These are phyloP conservation scores for Megathymus violae DNA, from an alignment of 1,140 invertebrate species.

Conservation along the genomic window DNA sequence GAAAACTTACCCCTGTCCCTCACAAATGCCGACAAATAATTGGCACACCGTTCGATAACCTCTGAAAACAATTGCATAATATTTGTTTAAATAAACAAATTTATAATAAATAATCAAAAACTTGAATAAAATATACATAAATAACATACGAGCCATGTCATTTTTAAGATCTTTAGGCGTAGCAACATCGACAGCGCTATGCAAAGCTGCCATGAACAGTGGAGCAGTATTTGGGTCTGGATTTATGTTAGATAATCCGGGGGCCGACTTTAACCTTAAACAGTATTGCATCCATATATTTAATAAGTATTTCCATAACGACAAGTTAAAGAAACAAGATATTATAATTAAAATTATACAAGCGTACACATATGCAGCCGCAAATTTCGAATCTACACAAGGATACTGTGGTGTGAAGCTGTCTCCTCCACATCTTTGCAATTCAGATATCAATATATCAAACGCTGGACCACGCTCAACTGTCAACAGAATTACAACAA, in stretches of 20 bases:
- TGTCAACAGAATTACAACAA: conserved; percentile 36
- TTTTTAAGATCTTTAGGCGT: conserved; percentile 50
- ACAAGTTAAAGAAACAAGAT: conserved; percentile 1
- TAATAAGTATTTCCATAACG: background rate
- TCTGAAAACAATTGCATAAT: conserved; percentile 48
- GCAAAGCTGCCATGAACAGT: conserved; percentile 48
- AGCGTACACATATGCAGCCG: conserved; percentile 52
- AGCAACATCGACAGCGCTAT: conserved; percentile 51
- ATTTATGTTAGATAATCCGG: conserved; percentile 44
- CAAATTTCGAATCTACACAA: conserved; percentile 44
- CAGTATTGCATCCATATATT: conserved; percentile 3
- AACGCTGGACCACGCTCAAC: conserved; percentile 63
- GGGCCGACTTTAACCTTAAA: conserved; percentile 61
- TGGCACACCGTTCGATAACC: conserved; percentile 56
- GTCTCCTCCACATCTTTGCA: conserved; percentile 48
- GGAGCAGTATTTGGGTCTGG: conserved; percentile 50
- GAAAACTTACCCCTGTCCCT: conserved; percentile 58
- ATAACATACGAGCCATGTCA: conserved; percentile 57
- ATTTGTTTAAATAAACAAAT: no score
- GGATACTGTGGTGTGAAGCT: conserved; percentile 50
- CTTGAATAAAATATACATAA: conserved; percentile 4
- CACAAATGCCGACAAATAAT: conserved; percentile 65
- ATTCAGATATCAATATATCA: conserved; percentile 48
- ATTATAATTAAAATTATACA: conserved; percentile 15
- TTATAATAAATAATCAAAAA: no score